These are phyloP conservation scores for Astur gentilis DNA, from an alignment of 2,113 vertebrate genomes.

Conservation along the genomic window DNA sequence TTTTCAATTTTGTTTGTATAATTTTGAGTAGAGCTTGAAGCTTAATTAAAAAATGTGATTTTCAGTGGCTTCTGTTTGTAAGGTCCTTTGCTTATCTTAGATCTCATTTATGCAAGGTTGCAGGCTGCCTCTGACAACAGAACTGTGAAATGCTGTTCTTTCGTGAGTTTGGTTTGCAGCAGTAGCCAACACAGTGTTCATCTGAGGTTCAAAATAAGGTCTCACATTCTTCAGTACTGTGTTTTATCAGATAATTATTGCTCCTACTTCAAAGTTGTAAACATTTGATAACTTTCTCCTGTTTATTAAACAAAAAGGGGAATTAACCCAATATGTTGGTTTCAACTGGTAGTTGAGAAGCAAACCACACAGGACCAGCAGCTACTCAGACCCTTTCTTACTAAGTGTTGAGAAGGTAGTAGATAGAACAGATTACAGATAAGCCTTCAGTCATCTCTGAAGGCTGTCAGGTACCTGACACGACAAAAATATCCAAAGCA, in stretches of 20 bases:
- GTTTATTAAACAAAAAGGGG: background rate
- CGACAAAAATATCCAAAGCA: background rate
- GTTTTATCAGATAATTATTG: background rate
- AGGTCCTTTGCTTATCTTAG: background rate
- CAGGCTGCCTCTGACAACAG: background rate
- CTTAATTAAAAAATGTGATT: background rate
- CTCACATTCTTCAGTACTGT: background rate
- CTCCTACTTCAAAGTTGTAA: background rate
- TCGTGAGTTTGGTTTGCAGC: background rate
- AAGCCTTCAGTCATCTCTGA: background rate
- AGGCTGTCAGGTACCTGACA: background rate
- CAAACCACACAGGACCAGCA: background rate
- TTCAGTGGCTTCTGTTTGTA: background rate
- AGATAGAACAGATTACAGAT: background rate
- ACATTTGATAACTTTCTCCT: background rate
- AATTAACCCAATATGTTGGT: background rate
- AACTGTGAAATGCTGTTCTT: background rate
- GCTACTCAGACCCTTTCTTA: background rate
- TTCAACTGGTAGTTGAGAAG: background rate
- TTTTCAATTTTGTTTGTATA: background rate
- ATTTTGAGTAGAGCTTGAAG: background rate
- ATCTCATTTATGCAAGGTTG: background rate
- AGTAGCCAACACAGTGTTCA: background rate
- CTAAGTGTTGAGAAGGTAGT: background rate
- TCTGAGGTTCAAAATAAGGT: background rate